These are phyloP conservation scores for Malurus leucopterus DNA, from an alignment of 2,797 vertebrate species.

Conservation along the genomic window DNA sequence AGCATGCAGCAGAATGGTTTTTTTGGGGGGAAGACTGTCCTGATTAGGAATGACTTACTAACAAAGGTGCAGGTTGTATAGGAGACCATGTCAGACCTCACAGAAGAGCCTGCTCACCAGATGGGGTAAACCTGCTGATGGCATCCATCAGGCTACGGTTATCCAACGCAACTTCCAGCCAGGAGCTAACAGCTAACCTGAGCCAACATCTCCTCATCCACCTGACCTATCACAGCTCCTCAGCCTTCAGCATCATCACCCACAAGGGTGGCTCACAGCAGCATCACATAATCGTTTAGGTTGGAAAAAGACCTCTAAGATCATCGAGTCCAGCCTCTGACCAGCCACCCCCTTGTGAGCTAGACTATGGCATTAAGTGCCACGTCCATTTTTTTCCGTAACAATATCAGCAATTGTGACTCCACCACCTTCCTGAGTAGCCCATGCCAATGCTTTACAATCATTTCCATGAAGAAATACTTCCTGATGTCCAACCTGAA, in stretches of 20 bases:
- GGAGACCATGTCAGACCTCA: neutral
- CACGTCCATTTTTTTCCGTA: fast-evolving
- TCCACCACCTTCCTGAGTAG: fast-evolving
- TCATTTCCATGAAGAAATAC: neutral
- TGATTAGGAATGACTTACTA: neutral
- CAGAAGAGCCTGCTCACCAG: neutral
- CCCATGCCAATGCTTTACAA: neutral
- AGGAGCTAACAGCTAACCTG: neutral
- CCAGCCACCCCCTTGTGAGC: neutral
- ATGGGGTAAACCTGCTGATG: neutral
- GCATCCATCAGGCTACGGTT: neutral
- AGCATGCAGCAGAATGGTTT: neutral
- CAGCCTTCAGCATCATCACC: no score
- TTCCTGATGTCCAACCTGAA: neutral
- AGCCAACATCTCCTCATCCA: neutral
- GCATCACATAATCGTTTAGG: neutral
- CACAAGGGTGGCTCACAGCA: neutral
- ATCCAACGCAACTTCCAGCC: neutral
- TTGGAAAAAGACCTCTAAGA: neutral
- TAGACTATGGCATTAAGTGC: neutral
- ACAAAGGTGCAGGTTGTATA: no score
- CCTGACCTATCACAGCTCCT: neutral
- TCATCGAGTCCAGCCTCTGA: fast-evolving
- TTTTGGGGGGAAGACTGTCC: neutral
- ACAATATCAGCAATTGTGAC: neutral